Conservation (phyloP, 2,113 vertebrate species). For the Etheostoma spectabile region DNA sequence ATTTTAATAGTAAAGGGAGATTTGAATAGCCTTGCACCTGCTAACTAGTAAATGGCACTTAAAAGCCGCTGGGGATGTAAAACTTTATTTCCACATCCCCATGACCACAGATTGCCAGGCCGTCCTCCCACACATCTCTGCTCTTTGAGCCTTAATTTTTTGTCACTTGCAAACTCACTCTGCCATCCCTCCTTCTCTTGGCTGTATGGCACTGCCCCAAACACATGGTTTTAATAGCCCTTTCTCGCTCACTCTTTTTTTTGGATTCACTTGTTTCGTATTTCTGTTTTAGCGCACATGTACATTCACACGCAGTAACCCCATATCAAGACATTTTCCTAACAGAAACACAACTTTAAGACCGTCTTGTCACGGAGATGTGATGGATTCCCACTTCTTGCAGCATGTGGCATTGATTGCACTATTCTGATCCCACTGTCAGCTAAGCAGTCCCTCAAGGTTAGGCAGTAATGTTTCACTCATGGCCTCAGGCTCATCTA, state of each 20-base stretch:
- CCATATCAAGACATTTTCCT: conserved; percentile 56
- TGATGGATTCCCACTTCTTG: conserved; percentile 62
- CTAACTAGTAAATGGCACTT: conserved; percentile 74
- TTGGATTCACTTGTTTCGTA: conserved; percentile 57
- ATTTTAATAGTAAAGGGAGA: conserved; percentile 69
- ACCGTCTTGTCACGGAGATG: conserved; percentile 59
- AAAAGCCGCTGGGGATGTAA: conserved; percentile 81
- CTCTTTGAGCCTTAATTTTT: conserved; percentile 30
- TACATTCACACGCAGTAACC: conserved; percentile 54
- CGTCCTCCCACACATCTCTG: conserved; percentile 30
- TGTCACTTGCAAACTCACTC: conserved; percentile 60
- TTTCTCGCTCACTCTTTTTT: conserved; percentile 25
- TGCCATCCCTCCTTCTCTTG: conserved; percentile 48
- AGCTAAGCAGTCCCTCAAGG: conserved; percentile 69
- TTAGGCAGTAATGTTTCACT: conserved; percentile 74
- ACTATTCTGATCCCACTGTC: conserved; percentile 65
- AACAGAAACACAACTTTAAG: conserved; percentile 65
- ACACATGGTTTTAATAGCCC: conserved; percentile 78
- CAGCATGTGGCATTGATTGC: conserved; percentile 77
- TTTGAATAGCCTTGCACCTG: conserved; percentile 82
- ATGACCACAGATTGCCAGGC: conserved; percentile 69
- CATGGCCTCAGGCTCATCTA: conserved; percentile 62
- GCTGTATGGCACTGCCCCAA: conserved; percentile 71
- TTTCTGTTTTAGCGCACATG: conserved; percentile 48
- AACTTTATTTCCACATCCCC: conserved; percentile 81